Conservation (phyloP, 2,113 vertebrate genomes). For the Peromyscus maniculatus region DNA sequence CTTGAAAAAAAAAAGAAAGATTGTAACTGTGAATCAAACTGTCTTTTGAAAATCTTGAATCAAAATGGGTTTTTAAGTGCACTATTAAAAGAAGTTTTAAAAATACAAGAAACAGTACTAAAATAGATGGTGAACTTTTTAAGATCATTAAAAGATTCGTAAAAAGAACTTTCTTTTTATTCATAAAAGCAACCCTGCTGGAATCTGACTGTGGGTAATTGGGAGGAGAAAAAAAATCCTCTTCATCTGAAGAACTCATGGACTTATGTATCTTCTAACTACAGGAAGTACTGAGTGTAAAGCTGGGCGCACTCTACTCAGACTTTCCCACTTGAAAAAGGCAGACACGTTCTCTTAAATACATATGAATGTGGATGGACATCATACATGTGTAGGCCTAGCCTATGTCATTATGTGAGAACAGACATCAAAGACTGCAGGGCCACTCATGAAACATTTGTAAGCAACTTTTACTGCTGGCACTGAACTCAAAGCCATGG, state of each 20-base stretch:
- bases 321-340: background rate
- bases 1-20: background rate
- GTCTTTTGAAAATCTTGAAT: slow-evolving; percentile 50
- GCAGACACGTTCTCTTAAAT: background rate
- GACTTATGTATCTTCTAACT: slow-evolving; percentile 17
- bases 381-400: background rate
- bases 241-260: background rate
- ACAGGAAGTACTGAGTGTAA: background rate
- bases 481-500: background rate
- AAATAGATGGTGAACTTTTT: slow-evolving; percentile 51
- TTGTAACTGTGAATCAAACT: slow-evolving; percentile 7
- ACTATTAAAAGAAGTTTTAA: slow-evolving; percentile 52
- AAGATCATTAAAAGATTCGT: slow-evolving; percentile 16
- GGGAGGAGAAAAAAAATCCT: background rate
- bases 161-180: slow-evolving; percentile 17
- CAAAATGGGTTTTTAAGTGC: slow-evolving; percentile 58
- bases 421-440: background rate
- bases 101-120: background rate
- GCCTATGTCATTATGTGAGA: background rate
- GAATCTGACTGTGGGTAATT: slow-evolving; percentile 29
- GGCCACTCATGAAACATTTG: background rate
- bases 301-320: background rate
- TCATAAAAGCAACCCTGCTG: background rate
- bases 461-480: background rate
- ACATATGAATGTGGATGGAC: background rate